A percentile compares a stretch with the other conserved stretches of the same genome.
Conservation (phyloP, 2,888 invertebrate species). For the Metalampra italica region DNA sequence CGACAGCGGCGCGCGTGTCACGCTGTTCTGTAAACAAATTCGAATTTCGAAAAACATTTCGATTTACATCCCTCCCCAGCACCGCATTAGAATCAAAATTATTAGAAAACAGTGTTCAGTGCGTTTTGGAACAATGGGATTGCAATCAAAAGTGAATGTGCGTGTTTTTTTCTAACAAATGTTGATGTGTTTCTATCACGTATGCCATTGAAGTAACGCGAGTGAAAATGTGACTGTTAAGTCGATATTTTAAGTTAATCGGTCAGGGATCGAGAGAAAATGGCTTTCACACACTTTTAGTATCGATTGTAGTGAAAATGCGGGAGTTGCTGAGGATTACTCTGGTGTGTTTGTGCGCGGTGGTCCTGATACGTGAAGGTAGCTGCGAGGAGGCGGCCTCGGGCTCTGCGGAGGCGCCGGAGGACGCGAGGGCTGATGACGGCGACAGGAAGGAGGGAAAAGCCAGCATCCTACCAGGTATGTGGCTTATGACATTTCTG, state of each 20-base stretch:
- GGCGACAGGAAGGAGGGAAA: constrained; percentile 55
- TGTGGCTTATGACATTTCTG: constrained; percentile 11
- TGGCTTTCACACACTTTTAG: constrained; percentile 46
- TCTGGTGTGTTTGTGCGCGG: constrained; percentile 58
- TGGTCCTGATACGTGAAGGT: constrained; percentile 50
- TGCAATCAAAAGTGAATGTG: constrained; percentile 6
- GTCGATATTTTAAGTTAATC: constrained; percentile 9
- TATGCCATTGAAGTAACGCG: constrained; percentile 43
- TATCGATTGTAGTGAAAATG: constrained; percentile 55
- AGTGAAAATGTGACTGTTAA: constrained; percentile 72
- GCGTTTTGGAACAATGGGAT: constrained; percentile 10
- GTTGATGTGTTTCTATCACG: constrained; percentile 14
- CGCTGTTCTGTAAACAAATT: constrained; percentile 23
- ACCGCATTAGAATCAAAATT: not conserved
- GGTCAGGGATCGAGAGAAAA: no score
- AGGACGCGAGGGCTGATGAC: constrained; percentile 32
- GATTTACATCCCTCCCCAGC: constrained; percentile 12
- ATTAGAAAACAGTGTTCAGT: constrained; percentile 7
- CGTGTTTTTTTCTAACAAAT: not conserved
- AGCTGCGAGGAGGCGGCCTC: constrained; percentile 50
- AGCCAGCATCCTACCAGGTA: constrained; percentile 51
- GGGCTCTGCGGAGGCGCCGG: constrained; percentile 26
- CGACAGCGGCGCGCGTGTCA: constrained; percentile 42
- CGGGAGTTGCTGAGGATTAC: constrained; percentile 60
- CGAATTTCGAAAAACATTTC: constrained; percentile 35